Percentiles rank a stretch among this genome's conserved stretches.
phyloP scores from a whole-genome alignment of 64 coral and sea anemone genomes.

The Montipora sp. region DNA sequence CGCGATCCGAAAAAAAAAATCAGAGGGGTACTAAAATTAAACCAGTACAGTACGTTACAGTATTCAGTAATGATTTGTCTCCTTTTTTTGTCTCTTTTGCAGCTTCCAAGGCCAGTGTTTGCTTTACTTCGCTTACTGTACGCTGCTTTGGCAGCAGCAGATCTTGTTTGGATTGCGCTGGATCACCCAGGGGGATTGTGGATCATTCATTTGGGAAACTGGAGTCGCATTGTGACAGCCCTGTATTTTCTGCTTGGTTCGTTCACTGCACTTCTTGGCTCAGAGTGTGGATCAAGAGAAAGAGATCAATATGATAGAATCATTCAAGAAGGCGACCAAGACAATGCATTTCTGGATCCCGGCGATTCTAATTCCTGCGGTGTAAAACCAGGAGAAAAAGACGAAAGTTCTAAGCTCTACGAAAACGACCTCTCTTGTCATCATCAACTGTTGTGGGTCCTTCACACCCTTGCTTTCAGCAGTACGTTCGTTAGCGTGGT shows the following conservation, averaged over 20 bases:
- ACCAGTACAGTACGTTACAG: too few species aligned
- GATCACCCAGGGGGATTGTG: constrained; percentile 7
- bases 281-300: constrained; percentile 13
- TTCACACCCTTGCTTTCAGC: constrained; percentile 53
- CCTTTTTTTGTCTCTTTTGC: not conserved
- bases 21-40: too few species aligned
- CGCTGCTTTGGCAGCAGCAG: constrained; percentile 12
- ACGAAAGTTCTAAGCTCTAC: not conserved
- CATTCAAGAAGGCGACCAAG: not conserved
- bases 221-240: constrained; percentile 35
- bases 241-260: constrained; percentile 57
- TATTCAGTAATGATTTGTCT: not conserved
- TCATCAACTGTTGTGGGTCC: constrained; percentile 59
- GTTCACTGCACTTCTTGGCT: constrained; percentile 36
- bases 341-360: not conserved
- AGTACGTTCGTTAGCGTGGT: constrained; percentile 26
- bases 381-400: constrained; percentile 54
- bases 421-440: constrained; percentile 49
- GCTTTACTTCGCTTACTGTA: constrained; percentile 17
- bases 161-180: constrained; percentile 37
- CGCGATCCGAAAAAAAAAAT: too few species aligned
- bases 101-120: constrained; percentile 65
- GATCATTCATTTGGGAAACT: constrained; percentile 65
- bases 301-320: constrained; percentile 4
- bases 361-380: constrained; percentile 47